Evolutionary conservation across 2,888 invertebrate genomes (phyloP), one percentile per base, ranked within the genome.

Genomic region (Eustalomyia histrio): DNA sequence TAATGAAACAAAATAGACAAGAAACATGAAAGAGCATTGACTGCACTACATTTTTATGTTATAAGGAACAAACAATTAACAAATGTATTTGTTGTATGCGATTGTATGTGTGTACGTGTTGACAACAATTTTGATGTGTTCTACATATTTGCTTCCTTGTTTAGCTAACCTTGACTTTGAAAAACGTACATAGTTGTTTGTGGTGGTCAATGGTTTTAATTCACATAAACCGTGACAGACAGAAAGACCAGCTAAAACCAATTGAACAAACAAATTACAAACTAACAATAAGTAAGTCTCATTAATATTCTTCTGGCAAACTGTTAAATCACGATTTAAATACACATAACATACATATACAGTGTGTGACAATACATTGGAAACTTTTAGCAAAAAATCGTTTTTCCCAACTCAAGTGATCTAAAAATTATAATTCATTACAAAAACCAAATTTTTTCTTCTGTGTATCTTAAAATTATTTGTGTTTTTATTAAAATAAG

Each of bases 161-260:
- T 55, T 1, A 63, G 18, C 17, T 3, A 16, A 71, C 80, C 80
- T 76, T 81, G 80, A 81, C 80, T 76, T 81, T 81, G 80, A 81
- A 81, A 81, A 69, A 74, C 60, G 52, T 69, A 39, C 58, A 33
- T 60, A 33, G 16, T 33, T 14, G 52, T 58, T 76, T 76, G 71
- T 67, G 52, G 65, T 76, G 80, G 71, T 67, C 80, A 76, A 68
- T 76, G 57, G 65, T 71, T 10, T 35, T 12, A 18, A 43, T 55
- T n/a, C 61, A 24, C 8, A 6, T 6, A 17, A 5, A 24, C 21
- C 35, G 21, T n/a, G 12, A 39, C n/a, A 39, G 1, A 5, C 12
- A 53, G 17, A 10, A 12, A 17, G n/a, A 52, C 29, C 7, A 7
- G 29, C 29, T 7, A 29, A 29, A 29, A 65, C 12, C 65, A 1